Evolutionary conservation across 2,113 vertebrate species (phyloP).

Genomic region (Turdus rufiventris): DNA sequence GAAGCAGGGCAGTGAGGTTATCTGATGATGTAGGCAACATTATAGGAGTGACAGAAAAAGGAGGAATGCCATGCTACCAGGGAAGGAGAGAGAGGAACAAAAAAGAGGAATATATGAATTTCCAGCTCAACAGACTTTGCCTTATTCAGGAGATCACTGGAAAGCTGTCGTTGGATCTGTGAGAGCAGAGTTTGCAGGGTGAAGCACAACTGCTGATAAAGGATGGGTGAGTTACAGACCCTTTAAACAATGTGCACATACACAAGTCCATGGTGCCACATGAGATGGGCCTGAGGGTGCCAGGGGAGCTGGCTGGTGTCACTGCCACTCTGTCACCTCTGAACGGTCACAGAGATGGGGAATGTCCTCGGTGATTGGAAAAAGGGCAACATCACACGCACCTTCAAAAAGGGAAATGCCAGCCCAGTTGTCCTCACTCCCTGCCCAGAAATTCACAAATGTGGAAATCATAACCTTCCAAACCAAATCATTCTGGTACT

Average conservation of each 20-base stretch:
- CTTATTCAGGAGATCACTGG: not conserved
- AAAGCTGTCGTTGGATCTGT: not conserved
- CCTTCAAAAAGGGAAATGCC: not conserved
- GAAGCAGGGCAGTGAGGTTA: not conserved
- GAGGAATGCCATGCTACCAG: not conserved
- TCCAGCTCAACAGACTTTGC: not conserved
- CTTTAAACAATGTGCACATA: not conserved
- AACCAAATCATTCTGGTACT: not conserved
- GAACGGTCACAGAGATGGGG: rapidly evolving
- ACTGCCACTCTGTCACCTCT: not conserved
- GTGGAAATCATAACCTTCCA: not conserved
- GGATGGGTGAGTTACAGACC: not conserved
- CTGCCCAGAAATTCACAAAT: not conserved
- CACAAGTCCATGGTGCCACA: not conserved
- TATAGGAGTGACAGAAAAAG: not conserved
- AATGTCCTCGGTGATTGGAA: not conserved
- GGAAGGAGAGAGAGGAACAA: not conserved
- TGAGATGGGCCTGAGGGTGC: not conserved
- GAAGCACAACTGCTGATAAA: not conserved
- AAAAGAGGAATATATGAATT: not conserved
- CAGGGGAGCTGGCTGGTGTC: slow-evolving; percentile 16
- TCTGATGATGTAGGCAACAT: not conserved
- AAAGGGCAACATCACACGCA: not conserved
- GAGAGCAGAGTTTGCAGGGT: not conserved
- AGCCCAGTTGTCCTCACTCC: not conserved